These are phyloP conservation scores for Xanthorhoe designata DNA, from an alignment of 2,888 invertebrate species.

Conservation along the genomic window DNA sequence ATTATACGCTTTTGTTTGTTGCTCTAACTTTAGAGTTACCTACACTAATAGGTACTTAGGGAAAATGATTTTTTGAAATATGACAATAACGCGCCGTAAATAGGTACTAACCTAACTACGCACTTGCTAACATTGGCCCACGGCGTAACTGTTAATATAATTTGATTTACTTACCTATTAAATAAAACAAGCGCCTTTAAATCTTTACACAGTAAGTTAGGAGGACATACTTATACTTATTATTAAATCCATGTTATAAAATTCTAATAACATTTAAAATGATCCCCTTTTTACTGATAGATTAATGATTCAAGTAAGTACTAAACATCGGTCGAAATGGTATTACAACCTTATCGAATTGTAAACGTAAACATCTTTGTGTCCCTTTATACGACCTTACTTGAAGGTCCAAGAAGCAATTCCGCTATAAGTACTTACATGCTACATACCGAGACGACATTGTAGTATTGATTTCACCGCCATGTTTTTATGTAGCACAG, in stretches of 20 bases:
- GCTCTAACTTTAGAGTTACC: not conserved
- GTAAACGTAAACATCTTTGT: conserved; percentile 28
- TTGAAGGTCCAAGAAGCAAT: conserved; percentile 28
- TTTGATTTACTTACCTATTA: too few species aligned
- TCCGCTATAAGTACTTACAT: conserved; percentile 15
- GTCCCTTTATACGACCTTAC: conserved; percentile 33
- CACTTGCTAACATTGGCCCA: too few species aligned
- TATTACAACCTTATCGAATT: conserved; percentile 21
- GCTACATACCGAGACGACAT: conserved; percentile 11
- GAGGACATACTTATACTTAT: too few species aligned
- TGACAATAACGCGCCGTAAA: too few species aligned
- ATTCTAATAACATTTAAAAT: not conserved
- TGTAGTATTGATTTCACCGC: conserved; percentile 38
- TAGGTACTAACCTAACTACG: too few species aligned
- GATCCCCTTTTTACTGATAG: not conserved
- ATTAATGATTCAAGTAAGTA: not conserved
- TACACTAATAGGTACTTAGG: not conserved
- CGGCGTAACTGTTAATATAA: too few species aligned
- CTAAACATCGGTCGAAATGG: conserved; percentile 7
- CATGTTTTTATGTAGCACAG: conserved; percentile 24
- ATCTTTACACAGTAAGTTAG: too few species aligned
- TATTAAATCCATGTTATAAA: too few species aligned
- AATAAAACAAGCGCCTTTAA: too few species aligned
- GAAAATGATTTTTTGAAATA: too few species aligned
- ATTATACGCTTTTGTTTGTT: conserved; percentile 11